phyloP scores from a whole-genome alignment of 1,140 invertebrate genomes.

The Drosophila virilis region DNA sequence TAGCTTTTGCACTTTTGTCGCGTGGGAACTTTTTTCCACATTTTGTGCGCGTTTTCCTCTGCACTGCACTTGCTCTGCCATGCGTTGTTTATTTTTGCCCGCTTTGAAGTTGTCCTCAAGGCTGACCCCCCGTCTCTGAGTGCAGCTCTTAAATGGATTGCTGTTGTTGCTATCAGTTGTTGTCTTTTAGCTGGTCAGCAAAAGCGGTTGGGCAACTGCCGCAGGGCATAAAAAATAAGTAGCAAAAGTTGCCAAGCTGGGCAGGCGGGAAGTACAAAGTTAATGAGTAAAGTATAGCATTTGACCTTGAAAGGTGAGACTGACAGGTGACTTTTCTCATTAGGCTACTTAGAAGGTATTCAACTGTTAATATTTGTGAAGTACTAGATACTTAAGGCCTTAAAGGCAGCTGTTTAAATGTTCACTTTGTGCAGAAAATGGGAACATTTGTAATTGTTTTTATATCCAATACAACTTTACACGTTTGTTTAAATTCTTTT shows the following conservation, averaged over 20 bases:
- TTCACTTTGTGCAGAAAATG: too few species aligned
- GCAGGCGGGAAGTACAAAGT: slow-evolving; percentile 19
- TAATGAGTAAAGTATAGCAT: slow-evolving; percentile 21
- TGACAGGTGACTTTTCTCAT: slow-evolving; percentile 8
- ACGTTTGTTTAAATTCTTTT: too few species aligned
- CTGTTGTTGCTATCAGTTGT: background rate
- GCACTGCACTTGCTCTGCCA: slow-evolving; percentile 40
- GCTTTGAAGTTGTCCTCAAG: slow-evolving; percentile 48
- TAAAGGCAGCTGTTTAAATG: background rate
- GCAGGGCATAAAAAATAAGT: slow-evolving; percentile 11
- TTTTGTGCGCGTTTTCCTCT: slow-evolving; percentile 18
- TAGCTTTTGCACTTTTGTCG: slow-evolving; percentile 39
- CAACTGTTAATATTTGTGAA: slow-evolving; percentile 12
- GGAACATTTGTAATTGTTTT: too few species aligned
- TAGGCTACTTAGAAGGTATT: slow-evolving; percentile 1
- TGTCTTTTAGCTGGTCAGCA: slow-evolving; percentile 20
- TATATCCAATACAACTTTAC: too few species aligned
- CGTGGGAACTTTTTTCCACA: slow-evolving; percentile 48
- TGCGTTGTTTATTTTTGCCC: slow-evolving; percentile 6
- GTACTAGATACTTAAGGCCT: background rate
- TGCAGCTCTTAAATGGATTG: background rate
- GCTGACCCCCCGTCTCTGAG: slow-evolving; percentile 14
- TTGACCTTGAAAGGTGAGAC: slow-evolving; percentile 36
- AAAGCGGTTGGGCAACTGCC: slow-evolving; percentile 37
- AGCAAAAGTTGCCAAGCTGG: slow-evolving; percentile 16